Evolutionary conservation across 2,888 invertebrate genomes (phyloP).

Genomic region (Lepas anatifera): DNA sequence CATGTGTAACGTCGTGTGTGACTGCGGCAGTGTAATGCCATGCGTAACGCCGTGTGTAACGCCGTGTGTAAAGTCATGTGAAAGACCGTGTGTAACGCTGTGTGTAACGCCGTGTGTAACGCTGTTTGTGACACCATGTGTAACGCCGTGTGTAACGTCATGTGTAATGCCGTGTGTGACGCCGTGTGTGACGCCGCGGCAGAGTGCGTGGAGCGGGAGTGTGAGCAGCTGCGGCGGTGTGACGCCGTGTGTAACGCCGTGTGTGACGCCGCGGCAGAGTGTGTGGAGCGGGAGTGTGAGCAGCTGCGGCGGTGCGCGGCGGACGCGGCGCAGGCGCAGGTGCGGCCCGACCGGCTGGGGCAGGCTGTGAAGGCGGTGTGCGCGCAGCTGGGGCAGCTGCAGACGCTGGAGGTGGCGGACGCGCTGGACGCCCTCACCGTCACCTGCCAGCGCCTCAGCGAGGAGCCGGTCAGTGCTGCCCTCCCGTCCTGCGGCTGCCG

Average conservation of each 20-base stretch:
- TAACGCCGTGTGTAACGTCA: too few relatives aligned
- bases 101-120: too few relatives aligned
- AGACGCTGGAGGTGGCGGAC: slow-evolving; percentile 73
- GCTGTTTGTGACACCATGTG: background rate
- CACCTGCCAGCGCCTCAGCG: slow-evolving; percentile 40
- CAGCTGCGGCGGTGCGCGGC: background rate
- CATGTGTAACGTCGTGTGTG: too few relatives aligned
- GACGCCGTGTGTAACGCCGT: too few relatives aligned
- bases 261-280: background rate
- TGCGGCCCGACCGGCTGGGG: slow-evolving; percentile 38
- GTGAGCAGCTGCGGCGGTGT: background rate
- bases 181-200: background rate
- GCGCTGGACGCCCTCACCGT: slow-evolving; percentile 53
- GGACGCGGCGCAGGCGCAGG: background rate
- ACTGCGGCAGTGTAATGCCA: too few relatives aligned
- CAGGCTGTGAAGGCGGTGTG: slow-evolving; percentile 90
- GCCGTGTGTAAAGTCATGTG: too few relatives aligned
- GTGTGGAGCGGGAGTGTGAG: background rate
- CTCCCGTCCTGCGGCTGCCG: too few relatives aligned
- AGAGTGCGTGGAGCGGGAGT: slow-evolving; percentile 8
- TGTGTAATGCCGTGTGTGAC: background rate
- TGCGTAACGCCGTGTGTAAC: too few relatives aligned
- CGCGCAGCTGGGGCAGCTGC: slow-evolving; percentile 72
- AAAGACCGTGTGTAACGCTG: too few relatives aligned
- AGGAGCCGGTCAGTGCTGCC: slow-evolving; percentile 21